These are phyloP conservation scores for Alauda arvensis DNA, from an alignment of 2,797 vertebrate genomes.

Conservation along the genomic window DNA sequence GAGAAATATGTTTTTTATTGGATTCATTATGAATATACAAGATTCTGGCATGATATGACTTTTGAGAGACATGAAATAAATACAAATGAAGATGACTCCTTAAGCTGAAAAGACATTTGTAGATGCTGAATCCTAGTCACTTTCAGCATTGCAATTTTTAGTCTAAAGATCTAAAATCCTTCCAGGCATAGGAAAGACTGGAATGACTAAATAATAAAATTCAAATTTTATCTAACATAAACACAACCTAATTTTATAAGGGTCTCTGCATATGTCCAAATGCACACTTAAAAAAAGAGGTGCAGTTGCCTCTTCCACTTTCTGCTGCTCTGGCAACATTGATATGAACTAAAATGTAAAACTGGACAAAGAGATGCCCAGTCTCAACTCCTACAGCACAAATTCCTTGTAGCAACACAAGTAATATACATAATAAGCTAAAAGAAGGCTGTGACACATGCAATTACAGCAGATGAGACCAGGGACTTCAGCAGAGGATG, in stretches of 20 bases:
- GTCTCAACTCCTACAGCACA: not conserved
- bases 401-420: slow-evolving; percentile 33
- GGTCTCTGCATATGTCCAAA: not conserved
- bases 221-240: not conserved
- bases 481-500: slow-evolving; percentile 17
- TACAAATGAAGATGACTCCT: not conserved
- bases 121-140: not conserved
- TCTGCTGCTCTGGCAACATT: not conserved
- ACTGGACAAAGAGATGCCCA: not conserved
- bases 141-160: not conserved
- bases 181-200: not conserved
- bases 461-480: slow-evolving; percentile 48
- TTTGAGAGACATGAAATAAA: not conserved
- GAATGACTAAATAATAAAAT: not conserved
- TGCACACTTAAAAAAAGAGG: not conserved
- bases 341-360: not conserved
- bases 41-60: not conserved
- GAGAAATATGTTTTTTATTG: slow-evolving; percentile 16
- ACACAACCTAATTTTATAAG: not conserved
- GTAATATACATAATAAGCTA: slow-evolving; percentile 43
- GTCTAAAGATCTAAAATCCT: not conserved
- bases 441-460: slow-evolving; percentile 40
- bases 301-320: not conserved
- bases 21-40: slow-evolving; percentile 21
- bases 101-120: not conserved